phyloP scores from a whole-genome alignment of 2,888 invertebrate genomes.

The Tyria jacobaeae region DNA sequence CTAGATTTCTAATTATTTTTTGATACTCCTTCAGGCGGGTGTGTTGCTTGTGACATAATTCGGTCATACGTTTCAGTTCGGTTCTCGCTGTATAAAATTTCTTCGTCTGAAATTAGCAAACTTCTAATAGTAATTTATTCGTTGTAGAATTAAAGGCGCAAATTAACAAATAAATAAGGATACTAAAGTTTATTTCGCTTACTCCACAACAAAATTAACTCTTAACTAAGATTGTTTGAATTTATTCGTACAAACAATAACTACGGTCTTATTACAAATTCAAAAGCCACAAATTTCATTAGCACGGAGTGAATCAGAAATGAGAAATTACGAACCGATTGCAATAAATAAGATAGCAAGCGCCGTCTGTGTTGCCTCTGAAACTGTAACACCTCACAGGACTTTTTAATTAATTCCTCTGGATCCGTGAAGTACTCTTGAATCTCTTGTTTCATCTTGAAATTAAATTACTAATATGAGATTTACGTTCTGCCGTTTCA shows the following conservation, averaged over 20 bases:
- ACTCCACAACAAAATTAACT: constrained; percentile 4
- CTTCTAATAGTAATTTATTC: not conserved
- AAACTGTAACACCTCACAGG: constrained; percentile 80
- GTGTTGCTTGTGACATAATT: constrained; percentile 78
- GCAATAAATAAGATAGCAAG: constrained; percentile 79
- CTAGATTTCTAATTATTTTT: constrained; percentile 69
- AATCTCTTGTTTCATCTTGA: constrained; percentile 82
- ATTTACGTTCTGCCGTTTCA: constrained; percentile 31
- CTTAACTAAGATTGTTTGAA: constrained; percentile 2
- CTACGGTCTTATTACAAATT: constrained; percentile 15
- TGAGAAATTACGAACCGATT: constrained; percentile 75
- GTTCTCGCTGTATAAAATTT: constrained; percentile 76
- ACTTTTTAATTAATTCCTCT: constrained; percentile 80
- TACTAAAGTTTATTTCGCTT: not conserved
- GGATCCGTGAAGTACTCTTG: constrained; percentile 85
- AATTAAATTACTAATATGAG: constrained; percentile 38
- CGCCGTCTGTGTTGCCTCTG: constrained; percentile 81
- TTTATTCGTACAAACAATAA: constrained; percentile 18
- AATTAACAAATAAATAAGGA: not conserved
- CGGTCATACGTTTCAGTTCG: constrained; percentile 77
- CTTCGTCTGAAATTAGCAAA: constrained; percentile 68
- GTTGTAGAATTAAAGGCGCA: not conserved
- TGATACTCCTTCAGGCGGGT: constrained; percentile 76
- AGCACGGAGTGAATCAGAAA: constrained; percentile 20
- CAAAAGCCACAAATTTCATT: constrained; percentile 18